phyloP scores from a whole-genome alignment of 2,113 vertebrate species.

The Barnardius zonarius region DNA sequence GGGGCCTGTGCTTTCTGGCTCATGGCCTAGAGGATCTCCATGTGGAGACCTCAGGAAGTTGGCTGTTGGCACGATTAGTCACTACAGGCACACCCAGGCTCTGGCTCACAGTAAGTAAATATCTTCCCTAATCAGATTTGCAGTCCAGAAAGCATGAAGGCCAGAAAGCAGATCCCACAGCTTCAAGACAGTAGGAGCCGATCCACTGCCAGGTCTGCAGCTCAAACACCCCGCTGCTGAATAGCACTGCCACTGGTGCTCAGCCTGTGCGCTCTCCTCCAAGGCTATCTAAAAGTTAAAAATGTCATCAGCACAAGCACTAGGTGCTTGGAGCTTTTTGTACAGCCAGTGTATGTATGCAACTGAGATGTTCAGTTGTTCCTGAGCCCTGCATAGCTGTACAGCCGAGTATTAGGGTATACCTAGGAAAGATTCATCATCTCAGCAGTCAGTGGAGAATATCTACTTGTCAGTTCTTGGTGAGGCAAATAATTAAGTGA shows the following conservation, averaged over 20 bases:
- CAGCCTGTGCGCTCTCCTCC: accelerated
- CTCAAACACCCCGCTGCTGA: background rate
- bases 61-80: background rate
- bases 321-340: background rate
- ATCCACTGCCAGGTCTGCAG: background rate
- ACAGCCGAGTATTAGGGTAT: background rate
- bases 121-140: background rate
- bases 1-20: background rate
- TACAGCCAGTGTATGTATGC: background rate
- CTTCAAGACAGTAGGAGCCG: background rate
- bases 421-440: background rate
- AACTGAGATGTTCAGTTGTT: background rate
- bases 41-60: slow-evolving; percentile 10
- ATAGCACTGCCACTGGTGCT: background rate
- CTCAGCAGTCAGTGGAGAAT: background rate
- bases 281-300: background rate
- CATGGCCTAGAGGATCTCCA: background rate
- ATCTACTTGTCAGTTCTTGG: background rate
- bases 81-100: background rate
- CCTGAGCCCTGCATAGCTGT: background rate
- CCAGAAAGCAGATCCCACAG: background rate
- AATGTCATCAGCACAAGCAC: background rate
- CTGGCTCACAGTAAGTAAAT: background rate
- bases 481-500: background rate
- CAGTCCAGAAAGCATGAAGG: background rate